Evolutionary conservation across 1,140 invertebrate species (phyloP).

Genomic region (Lethocerus indicus): DNA sequence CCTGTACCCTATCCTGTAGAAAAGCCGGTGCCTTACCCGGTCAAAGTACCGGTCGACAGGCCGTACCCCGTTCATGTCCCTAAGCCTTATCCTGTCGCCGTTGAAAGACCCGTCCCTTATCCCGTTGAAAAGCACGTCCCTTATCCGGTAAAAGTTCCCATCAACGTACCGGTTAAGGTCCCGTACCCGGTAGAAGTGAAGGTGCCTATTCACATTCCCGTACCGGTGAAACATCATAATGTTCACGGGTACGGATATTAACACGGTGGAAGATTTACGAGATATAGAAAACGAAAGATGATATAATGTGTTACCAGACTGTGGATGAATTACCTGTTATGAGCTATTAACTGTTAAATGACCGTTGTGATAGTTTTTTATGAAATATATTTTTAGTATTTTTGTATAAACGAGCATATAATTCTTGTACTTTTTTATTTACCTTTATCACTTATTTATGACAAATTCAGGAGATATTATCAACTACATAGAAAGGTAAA

Average conservation of each 20-base stretch:
- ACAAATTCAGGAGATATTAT: no score
- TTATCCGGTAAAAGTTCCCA: conserved; percentile 36
- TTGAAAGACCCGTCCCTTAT: conserved; percentile 62
- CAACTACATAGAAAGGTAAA: no score
- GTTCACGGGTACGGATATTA: conserved; percentile 15
- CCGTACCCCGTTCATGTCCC: conserved; percentile 27
- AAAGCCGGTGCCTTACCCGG: conserved; percentile 42
- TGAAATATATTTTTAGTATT: no score
- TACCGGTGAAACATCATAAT: conserved; percentile 27
- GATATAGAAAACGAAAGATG: no score
- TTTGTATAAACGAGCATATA: no score
- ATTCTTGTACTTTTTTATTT: no score
- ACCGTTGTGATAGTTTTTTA: no score
- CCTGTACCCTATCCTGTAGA: conserved; percentile 33
- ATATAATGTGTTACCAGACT: no score
- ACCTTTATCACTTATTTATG: no score
- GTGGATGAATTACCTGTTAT: no score
- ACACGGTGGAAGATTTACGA: conserved; percentile 20
- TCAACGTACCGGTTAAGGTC: conserved; percentile 26
- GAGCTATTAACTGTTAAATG: no score
- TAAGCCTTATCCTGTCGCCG: conserved; percentile 30
- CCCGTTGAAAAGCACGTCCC: conserved; percentile 41
- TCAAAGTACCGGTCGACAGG: conserved; percentile 39
- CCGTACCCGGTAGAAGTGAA: conserved; percentile 25
- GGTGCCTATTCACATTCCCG: conserved; percentile 38